Conservation (phyloP, 2,113 vertebrate species). For the Callionymus lyra region DNA sequence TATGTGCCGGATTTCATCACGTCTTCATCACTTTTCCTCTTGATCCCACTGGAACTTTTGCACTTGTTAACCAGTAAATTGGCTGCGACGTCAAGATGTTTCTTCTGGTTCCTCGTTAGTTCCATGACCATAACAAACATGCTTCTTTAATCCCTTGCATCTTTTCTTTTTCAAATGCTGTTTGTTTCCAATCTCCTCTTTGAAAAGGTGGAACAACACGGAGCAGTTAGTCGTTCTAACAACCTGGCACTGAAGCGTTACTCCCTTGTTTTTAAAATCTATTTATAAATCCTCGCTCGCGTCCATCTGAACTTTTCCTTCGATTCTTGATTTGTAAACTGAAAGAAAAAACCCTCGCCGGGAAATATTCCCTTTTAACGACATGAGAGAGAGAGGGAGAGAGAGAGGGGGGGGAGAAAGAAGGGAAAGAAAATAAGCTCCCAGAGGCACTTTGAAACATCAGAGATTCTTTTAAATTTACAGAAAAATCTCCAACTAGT, state of each 20-base stretch:
- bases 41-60: slow-evolving; percentile 32
- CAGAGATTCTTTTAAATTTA: slow-evolving; percentile 52
- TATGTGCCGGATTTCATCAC: slow-evolving; percentile 63
- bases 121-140: slow-evolving; percentile 36
- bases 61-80: slow-evolving; percentile 46
- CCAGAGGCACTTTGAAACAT: slow-evolving; percentile 55
- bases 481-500: slow-evolving; percentile 49
- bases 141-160: slow-evolving; percentile 34
- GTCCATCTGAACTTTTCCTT: slow-evolving; percentile 19
- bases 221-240: slow-evolving; percentile 35
- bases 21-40: slow-evolving; percentile 56
- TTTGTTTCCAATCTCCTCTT: no score
- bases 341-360: slow-evolving; percentile 26
- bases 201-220: slow-evolving; percentile 5
- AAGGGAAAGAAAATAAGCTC: slow-evolving; percentile 7
- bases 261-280: slow-evolving; percentile 28
- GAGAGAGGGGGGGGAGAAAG: slow-evolving; percentile 32
- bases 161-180: slow-evolving; percentile 35
- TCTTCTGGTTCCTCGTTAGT: slow-evolving; percentile 38
- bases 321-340: slow-evolving; percentile 35
- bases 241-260: slow-evolving; percentile 24
- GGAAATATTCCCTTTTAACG: slow-evolving; percentile 52
- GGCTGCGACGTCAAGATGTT: slow-evolving; percentile 41
- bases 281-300: slow-evolving; percentile 42
- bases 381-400: slow-evolving; percentile 35